A percentile compares a stretch with the other conserved stretches of the same genome.
These are phyloP conservation scores for Euura saliciscinereae DNA, from an alignment of 1,140 invertebrate species.

Conservation along the genomic window DNA sequence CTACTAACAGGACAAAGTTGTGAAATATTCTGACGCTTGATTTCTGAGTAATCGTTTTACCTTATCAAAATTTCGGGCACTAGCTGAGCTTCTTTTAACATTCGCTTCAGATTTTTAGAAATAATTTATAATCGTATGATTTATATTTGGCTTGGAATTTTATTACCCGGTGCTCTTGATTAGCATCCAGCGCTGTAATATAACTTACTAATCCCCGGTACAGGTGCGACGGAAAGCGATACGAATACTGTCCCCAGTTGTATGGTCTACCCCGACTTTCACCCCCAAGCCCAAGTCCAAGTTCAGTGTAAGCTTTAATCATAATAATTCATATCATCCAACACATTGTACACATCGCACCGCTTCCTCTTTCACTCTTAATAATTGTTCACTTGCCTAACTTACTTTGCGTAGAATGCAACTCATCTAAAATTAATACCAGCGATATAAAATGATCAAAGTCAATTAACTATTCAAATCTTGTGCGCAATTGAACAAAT, in stretches of 20 bases:
- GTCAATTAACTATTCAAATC: too few species aligned
- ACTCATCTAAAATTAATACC: too few species aligned
- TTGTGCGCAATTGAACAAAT: too few species aligned
- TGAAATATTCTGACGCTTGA: too few species aligned
- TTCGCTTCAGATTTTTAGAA: too few species aligned
- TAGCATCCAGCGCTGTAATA: constrained; percentile 26
- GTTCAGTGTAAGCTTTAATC: constrained; percentile 56
- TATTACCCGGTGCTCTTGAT: constrained; percentile 23
- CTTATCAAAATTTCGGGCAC: too few species aligned
- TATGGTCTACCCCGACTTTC: constrained; percentile 51
- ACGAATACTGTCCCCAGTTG: constrained; percentile 51
- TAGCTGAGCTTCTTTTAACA: too few species aligned
- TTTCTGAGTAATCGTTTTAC: too few species aligned
- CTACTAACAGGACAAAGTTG: too few species aligned
- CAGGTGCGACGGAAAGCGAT: constrained; percentile 56
- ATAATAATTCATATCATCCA: constrained; percentile 43
- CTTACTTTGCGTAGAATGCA: too few species aligned
- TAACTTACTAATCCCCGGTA: constrained; percentile 59
- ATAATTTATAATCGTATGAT: too few species aligned
- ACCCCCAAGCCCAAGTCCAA: constrained; percentile 50
- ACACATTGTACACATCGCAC: neutral
- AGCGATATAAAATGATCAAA: too few species aligned
- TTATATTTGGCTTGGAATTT: neutral
- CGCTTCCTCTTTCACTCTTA: constrained; percentile 24
- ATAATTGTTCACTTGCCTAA: constrained; percentile 7